phyloP scores from a whole-genome alignment of 2,113 vertebrate species.

The Sakesphorus luctuosus region DNA sequence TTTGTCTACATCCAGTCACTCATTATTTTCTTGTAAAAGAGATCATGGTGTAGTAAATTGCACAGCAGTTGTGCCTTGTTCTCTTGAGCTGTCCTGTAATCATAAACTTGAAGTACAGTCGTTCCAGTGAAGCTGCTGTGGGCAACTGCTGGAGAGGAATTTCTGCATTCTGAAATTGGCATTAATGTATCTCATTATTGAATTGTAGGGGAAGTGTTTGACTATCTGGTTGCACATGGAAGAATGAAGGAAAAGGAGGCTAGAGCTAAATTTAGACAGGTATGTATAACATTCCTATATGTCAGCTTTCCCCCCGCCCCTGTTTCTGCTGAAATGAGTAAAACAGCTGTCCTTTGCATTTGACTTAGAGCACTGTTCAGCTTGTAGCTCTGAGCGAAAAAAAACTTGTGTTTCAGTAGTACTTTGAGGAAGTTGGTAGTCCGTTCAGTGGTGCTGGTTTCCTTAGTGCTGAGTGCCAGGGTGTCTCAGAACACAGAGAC shows the following conservation, averaged over 20 bases:
- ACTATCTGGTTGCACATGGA: constrained; percentile 98
- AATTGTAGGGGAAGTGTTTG: constrained; percentile 93
- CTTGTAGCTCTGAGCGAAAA: background rate
- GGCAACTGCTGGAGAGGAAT: background rate
- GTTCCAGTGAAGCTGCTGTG: background rate
- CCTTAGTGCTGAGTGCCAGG: background rate
- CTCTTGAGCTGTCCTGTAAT: constrained; percentile 4
- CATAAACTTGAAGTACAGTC: background rate
- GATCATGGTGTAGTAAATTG: background rate
- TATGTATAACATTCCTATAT: constrained; percentile 69
- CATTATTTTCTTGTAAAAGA: background rate
- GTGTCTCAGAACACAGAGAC: background rate
- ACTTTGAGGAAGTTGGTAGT: background rate
- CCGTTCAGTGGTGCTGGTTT: background rate
- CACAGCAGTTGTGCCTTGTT: background rate
- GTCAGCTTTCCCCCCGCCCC: background rate
- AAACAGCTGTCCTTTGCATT: background rate
- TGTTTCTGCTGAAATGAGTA: constrained; percentile 24
- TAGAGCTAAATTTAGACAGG: constrained; percentile 99
- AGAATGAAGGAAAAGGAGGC: constrained; percentile 99
- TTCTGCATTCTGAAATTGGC: background rate
- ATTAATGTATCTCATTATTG: background rate
- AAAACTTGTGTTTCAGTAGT: background rate
- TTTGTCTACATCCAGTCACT: background rate
- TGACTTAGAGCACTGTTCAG: background rate